Evolutionary conservation across 2,113 vertebrate species (phyloP).

Genomic region (Carettochelys insculpta): DNA sequence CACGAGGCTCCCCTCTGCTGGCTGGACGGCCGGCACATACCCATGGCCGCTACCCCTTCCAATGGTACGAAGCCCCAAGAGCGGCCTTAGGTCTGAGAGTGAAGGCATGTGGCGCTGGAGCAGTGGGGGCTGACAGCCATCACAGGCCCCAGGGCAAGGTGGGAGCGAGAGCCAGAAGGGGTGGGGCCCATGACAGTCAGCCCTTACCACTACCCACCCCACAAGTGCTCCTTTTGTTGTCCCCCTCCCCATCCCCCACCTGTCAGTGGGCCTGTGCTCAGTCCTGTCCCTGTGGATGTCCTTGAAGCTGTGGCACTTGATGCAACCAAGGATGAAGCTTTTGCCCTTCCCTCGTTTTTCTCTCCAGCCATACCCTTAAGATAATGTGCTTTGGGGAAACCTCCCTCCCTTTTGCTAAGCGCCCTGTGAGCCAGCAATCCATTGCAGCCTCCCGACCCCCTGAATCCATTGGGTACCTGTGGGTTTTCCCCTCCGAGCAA

Average conservation of each 20-base stretch:
- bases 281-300: not conserved
- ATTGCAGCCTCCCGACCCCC: not conserved
- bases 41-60: not conserved
- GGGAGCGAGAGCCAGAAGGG: too few relatives aligned
- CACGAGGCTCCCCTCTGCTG: not conserved
- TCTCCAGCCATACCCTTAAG: not conserved
- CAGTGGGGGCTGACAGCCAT: too few relatives aligned
- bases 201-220: too few relatives aligned
- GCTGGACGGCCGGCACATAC: not conserved
- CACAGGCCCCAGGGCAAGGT: too few relatives aligned
- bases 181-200: too few relatives aligned
- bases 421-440: not conserved
- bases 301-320: not conserved
- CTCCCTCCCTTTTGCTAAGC: not conserved
- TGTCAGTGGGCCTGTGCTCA: too few relatives aligned
- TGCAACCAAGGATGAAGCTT: not conserved
- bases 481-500: not conserved
- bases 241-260: too few relatives aligned
- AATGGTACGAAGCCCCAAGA: not conserved
- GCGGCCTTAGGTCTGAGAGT: not conserved
- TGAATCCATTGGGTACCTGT: not conserved
- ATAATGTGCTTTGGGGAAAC: not conserved
- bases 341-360: not conserved
- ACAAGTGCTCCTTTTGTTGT: too few relatives aligned
- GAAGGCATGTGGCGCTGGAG: not conserved